A percentile compares a stretch with the other conserved stretches of the same genome.
These are phyloP conservation scores for Polyommatus icarus DNA, from an alignment of 2,888 invertebrate genomes.

Conservation along the genomic window DNA sequence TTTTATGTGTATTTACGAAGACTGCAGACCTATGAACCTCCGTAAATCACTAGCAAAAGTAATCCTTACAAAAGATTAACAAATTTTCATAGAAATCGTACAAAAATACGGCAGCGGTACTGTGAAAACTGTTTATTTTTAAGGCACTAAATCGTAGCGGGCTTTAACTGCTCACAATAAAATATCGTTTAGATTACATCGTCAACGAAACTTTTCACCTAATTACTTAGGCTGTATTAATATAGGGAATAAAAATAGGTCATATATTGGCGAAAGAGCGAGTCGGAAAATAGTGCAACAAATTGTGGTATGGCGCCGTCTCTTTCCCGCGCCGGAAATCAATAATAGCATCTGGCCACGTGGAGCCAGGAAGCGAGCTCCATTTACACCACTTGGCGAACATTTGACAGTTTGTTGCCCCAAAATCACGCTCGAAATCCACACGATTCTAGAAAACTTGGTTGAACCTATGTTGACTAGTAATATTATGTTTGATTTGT, in stretches of 20 bases:
- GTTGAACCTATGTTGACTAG: no score
- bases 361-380: conserved; percentile 71
- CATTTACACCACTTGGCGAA: conserved; percentile 65
- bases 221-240: conserved; percentile 78
- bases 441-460: background rate
- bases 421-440: conserved; percentile 53
- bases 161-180: conserved; percentile 39
- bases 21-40: no score
- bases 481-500: no score
- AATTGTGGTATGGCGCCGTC: conserved; percentile 72
- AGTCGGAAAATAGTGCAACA: conserved; percentile 78
- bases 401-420: conserved; percentile 53
- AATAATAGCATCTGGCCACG: conserved; percentile 78
- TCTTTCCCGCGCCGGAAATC: conserved; percentile 76
- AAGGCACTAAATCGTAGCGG: background rate
- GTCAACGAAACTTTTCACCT: conserved; percentile 68
- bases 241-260: conserved; percentile 80
- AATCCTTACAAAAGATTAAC: background rate
- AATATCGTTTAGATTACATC: conserved; percentile 55
- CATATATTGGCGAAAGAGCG: conserved; percentile 75
- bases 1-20: no score
- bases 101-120: conserved; percentile 1
- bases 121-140: background rate
- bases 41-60: background rate
- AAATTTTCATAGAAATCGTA: conserved; percentile 4